A percentile compares a stretch with the other conserved stretches of the same genome.
Evolutionary conservation across 1,140 invertebrate species (phyloP).

Genomic region (Ladona fulva): DNA sequence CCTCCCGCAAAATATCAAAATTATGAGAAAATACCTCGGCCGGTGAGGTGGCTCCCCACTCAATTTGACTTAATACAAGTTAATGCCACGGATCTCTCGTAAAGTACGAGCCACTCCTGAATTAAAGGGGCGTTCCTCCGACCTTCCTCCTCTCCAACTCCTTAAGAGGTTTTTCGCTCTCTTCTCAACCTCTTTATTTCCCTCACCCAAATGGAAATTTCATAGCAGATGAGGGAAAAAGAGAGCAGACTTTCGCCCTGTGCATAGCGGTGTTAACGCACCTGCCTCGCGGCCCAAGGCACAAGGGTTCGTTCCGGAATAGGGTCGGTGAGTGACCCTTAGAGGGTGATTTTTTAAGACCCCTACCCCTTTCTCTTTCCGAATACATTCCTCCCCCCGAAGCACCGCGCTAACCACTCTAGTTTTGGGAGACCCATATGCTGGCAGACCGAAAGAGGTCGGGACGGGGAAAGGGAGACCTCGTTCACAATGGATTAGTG

Average conservation of each 20-base stretch:
- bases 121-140: no score
- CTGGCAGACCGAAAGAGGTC: neutral
- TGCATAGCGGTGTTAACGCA: neutral
- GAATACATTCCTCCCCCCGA: neutral
- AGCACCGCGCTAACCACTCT: neutral
- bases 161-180: no score
- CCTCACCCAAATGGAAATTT: no score
- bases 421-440: neutral
- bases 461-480: neutral
- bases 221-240: no score
- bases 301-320: neutral
- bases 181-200: no score
- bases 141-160: no score
- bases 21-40: no score
- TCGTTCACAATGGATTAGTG: constrained; percentile 5
- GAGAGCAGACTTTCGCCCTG: neutral
- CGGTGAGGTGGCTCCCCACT: no score
- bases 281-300: neutral
- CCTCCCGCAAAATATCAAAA: no score
- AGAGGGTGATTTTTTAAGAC: neutral
- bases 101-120: no score
- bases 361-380: neutral
- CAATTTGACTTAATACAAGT: no score
- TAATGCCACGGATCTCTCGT: no score
- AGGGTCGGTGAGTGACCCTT: constrained; percentile 1